phyloP scores from a whole-genome alignment of 2,888 invertebrate genomes.

The Hirtodrosophila duncani region DNA sequence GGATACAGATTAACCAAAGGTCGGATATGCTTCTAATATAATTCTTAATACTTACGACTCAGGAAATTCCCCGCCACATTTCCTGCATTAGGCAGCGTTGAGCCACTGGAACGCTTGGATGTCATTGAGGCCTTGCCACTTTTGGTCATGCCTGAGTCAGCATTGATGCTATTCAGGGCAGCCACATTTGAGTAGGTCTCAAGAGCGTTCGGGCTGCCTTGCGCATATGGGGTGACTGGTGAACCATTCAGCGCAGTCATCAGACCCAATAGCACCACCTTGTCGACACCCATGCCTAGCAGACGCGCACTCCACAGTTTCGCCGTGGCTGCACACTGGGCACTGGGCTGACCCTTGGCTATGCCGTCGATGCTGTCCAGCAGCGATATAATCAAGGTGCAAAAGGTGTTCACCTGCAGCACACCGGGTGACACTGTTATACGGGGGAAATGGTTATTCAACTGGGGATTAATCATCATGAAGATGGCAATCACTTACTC shows the following conservation, averaged over 20 bases:
- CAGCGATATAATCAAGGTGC: slow-evolving; percentile 45
- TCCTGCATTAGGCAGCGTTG: slow-evolving; percentile 9
- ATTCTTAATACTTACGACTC: slow-evolving; percentile 17
- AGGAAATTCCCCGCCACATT: slow-evolving; percentile 10
- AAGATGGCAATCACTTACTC: slow-evolving; percentile 41
- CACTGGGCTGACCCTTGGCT: slow-evolving; percentile 43
- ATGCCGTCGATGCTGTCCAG: slow-evolving; percentile 45
- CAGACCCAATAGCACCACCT: slow-evolving; percentile 45
- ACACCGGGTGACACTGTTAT: slow-evolving; percentile 45
- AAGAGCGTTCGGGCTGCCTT: too few relatives aligned
- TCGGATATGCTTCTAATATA: too few relatives aligned
- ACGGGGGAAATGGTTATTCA: too few relatives aligned
- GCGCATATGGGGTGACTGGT: background rate
- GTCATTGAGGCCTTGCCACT: background rate
- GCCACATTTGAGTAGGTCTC: too few relatives aligned
- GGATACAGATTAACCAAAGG: too few relatives aligned
- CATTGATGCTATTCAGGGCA: slow-evolving; percentile 20
- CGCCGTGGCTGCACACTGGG: slow-evolving; percentile 45
- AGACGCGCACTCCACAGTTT: slow-evolving; percentile 55
- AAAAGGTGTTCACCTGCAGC: slow-evolving; percentile 50
- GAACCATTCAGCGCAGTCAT: slow-evolving; percentile 47
- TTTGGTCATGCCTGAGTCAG: background rate
- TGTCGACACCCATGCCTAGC: slow-evolving; percentile 47
- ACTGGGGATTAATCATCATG: background rate
- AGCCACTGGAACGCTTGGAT: slow-evolving; percentile 32